Conservation (phyloP, 2,797 vertebrate genomes). For the Crypturellus tataupa region DNA sequence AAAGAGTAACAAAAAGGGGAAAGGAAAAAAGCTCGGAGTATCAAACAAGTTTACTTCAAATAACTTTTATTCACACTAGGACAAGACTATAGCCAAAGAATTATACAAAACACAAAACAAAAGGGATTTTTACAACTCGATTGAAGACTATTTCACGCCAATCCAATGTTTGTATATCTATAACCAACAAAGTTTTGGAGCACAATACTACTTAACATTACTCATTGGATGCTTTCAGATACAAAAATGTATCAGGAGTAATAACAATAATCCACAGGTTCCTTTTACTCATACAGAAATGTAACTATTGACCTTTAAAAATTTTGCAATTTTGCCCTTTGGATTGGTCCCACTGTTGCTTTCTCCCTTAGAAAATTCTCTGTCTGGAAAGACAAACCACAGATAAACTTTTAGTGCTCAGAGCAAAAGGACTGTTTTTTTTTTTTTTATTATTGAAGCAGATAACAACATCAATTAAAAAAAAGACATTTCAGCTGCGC, state of each 20-base stretch:
- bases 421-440: conserved; percentile 67
- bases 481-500: conserved; percentile 60
- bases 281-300: conserved; percentile 52
- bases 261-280: conserved; percentile 60
- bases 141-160: conserved; percentile 69
- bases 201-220: conserved; percentile 59
- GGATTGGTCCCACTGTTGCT: conserved; percentile 34
- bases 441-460: conserved; percentile 67
- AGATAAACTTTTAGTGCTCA: conserved; percentile 65
- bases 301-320: conserved; percentile 64
- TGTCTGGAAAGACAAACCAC: conserved; percentile 69
- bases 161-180: conserved; percentile 64
- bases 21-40: neutral
- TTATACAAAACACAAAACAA: conserved; percentile 83
- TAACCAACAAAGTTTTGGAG: conserved; percentile 66
- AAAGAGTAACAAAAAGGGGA: neutral
- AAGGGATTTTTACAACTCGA: conserved; percentile 58
- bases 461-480: conserved; percentile 61
- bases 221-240: conserved; percentile 71
- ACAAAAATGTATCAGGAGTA: conserved; percentile 77
- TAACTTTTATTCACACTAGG: conserved; percentile 81
- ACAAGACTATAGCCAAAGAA: conserved; percentile 81
- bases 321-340: conserved; percentile 65
- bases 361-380: conserved; percentile 61
- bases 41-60: conserved; percentile 79